These are phyloP conservation scores for Laticauda laticaudata DNA, from an alignment of 2,113 vertebrate genomes.

Conservation along the genomic window DNA sequence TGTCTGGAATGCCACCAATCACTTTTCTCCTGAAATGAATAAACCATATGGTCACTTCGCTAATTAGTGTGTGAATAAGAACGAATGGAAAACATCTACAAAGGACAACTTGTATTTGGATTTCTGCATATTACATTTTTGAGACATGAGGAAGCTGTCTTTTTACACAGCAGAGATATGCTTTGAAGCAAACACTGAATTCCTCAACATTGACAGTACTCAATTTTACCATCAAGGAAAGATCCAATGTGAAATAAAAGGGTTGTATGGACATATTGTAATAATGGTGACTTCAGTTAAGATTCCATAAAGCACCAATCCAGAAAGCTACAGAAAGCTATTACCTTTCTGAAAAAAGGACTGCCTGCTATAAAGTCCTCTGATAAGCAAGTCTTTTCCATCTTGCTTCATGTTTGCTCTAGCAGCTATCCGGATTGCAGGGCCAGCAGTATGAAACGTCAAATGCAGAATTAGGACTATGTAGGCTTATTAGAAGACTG, in stretches of 20 bases:
- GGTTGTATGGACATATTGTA: neutral
- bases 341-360: neutral
- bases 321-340: neutral
- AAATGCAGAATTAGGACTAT: neutral
- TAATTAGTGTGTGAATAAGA: neutral
- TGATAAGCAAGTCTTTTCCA: neutral
- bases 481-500: neutral
- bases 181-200: neutral
- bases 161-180: neutral
- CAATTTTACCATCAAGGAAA: neutral
- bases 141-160: neutral
- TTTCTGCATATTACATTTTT: neutral
- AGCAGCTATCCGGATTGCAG: neutral
- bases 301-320: neutral
- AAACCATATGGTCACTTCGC: neutral
- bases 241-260: neutral
- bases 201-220: neutral
- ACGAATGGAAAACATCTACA: neutral
- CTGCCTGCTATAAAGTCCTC: neutral
- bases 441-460: neutral
- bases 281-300: neutral
- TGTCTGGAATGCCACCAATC: neutral
- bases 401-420: neutral
- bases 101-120: neutral
- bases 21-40: neutral